phyloP scores from a whole-genome alignment of 1,140 invertebrate genomes.

The Panulirus ornatus region DNA sequence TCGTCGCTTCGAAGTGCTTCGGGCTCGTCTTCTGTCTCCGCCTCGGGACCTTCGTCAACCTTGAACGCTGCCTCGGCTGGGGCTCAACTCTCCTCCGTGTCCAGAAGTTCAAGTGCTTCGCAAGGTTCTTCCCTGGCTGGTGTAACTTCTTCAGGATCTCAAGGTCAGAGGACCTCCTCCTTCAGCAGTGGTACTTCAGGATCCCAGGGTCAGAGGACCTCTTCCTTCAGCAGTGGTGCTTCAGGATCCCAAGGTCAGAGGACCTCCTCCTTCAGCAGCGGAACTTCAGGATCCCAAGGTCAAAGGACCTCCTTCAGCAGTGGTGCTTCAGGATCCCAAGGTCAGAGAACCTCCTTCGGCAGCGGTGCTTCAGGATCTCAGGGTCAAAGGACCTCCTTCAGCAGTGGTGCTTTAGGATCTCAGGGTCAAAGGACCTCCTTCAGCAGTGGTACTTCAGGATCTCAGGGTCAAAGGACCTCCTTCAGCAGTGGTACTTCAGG shows the following conservation, averaged over 20 bases:
- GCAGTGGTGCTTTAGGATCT: neutral
- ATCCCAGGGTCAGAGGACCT: neutral
- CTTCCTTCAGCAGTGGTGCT: neutral
- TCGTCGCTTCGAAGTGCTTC: neutral
- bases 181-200: conserved; percentile 6
- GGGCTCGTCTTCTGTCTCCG: neutral
- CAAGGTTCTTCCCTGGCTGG: neutral
- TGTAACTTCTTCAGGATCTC: neutral
- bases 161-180: neutral
- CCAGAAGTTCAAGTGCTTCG: neutral
- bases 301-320: too few relatives aligned
- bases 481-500: neutral
- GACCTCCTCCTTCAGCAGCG: too few relatives aligned
- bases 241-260: neutral
- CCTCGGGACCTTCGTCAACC: neutral
- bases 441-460: neutral
- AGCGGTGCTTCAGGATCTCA: neutral
- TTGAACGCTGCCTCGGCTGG: too few relatives aligned
- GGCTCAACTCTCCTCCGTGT: too few relatives aligned
- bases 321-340: neutral
- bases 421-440: neutral
- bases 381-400: conserved; percentile 17
- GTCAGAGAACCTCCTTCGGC: neutral
- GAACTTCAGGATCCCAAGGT: neutral
- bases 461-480: neutral